Conservation (phyloP, 2,113 vertebrate genomes). For the Probosciger aterrimus region DNA sequence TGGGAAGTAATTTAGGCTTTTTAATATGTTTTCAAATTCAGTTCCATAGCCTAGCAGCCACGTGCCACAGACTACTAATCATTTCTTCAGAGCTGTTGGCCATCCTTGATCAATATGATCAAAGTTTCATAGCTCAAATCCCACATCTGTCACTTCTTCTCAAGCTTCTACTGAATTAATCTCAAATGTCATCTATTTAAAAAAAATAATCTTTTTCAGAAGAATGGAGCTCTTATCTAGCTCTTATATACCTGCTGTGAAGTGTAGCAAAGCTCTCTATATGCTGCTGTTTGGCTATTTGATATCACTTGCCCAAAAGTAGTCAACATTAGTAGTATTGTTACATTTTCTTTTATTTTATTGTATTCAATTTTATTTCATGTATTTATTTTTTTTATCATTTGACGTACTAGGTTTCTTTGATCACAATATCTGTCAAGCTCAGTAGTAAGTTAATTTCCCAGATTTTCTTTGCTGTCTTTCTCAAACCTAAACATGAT, state of each 20-base stretch:
- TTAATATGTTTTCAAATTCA: not conserved
- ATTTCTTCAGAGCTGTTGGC: not conserved
- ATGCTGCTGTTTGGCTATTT: not conserved
- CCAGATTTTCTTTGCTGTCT: not conserved
- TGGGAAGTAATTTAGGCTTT: not conserved
- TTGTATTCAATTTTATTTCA: no score
- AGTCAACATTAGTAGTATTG: not conserved
- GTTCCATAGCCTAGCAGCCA: not conserved
- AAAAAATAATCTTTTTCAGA: not conserved
- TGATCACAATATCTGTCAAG: not conserved
- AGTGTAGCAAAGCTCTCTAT: not conserved
- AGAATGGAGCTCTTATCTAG: not conserved
- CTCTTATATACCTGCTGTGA: not conserved
- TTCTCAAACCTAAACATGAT: not conserved
- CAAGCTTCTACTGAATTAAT: not conserved
- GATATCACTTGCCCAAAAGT: not conserved
- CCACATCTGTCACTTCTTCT: not conserved
- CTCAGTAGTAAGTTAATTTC: not conserved
- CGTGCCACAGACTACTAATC: not conserved
- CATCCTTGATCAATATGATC: not conserved
- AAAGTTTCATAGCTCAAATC: not conserved
- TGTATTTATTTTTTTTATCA: not conserved
- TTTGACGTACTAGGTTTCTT: not conserved
- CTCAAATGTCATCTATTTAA: not conserved
- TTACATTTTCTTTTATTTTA: not conserved